These are phyloP conservation scores for Hucho hucho DNA, from an alignment of 2,113 vertebrate species.

Conservation along the genomic window DNA sequence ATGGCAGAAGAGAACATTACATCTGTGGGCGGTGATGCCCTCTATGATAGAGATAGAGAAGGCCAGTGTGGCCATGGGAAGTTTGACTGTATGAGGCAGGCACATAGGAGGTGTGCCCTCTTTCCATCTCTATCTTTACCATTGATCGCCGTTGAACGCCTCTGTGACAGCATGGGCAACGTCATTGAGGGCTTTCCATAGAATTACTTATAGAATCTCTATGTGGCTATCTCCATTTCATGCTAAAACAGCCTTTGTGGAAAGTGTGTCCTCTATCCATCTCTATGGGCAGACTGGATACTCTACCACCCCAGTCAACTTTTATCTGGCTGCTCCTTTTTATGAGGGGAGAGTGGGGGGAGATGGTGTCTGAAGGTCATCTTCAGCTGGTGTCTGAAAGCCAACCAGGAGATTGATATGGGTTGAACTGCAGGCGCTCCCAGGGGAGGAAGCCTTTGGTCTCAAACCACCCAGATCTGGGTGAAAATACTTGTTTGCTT, in stretches of 20 bases:
- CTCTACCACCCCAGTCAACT: slow-evolving; percentile 49
- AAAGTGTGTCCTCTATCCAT: too few species aligned
- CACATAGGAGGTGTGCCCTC: too few species aligned
- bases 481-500: too few species aligned
- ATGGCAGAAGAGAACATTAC: slow-evolving; percentile 35
- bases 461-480: background rate
- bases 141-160: too few species aligned
- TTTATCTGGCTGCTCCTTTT: slow-evolving; percentile 59
- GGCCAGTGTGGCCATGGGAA: slow-evolving; percentile 19
- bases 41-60: slow-evolving; percentile 16
- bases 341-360: slow-evolving; percentile 48
- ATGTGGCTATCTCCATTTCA: too few species aligned
- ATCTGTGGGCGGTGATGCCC: slow-evolving; percentile 40
- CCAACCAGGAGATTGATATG: slow-evolving; percentile 55
- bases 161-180: too few species aligned
- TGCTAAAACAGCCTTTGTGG: too few species aligned
- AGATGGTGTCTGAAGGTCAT: slow-evolving; percentile 59
- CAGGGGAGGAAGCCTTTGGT: slow-evolving; percentile 24
- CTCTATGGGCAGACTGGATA: too few species aligned
- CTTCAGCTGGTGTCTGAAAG: too few species aligned
- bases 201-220: too few species aligned
- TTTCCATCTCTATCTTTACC: background rate
- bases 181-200: too few species aligned
- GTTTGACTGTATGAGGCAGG: slow-evolving; percentile 9
- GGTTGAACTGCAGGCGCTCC: slow-evolving; percentile 15